Conservation (phyloP, 1,140 invertebrate species). For the Lerema accius region DNA sequence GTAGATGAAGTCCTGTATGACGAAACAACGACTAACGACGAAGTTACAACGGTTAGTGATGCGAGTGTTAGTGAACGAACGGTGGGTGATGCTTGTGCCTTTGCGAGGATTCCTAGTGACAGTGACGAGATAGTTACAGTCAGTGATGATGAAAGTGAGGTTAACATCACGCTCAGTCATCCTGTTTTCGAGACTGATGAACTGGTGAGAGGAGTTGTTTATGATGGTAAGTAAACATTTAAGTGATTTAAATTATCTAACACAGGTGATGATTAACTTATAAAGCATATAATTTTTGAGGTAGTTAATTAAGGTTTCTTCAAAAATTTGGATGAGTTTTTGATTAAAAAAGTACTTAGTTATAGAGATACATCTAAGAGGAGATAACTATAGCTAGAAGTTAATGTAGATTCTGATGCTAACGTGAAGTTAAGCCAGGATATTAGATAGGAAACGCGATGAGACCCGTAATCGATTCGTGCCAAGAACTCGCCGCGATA, state of each 20-base stretch:
- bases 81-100: conserved; percentile 65
- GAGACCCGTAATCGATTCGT: too few species aligned
- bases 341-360: too few species aligned
- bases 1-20: conserved; percentile 56
- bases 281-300: too few species aligned
- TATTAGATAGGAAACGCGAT: too few species aligned
- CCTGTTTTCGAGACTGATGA: conserved; percentile 65
- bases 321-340: too few species aligned
- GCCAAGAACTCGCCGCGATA: too few species aligned
- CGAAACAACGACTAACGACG: conserved; percentile 56
- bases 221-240: conserved; percentile 70
- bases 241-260: neutral
- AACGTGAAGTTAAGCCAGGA: too few species aligned
- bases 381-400: too few species aligned
- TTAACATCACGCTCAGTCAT: conserved; percentile 69
- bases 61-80: conserved; percentile 56
- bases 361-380: too few species aligned
- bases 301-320: too few species aligned
- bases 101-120: conserved; percentile 68
- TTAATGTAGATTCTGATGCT: too few species aligned
- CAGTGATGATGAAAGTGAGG: conserved; percentile 66
- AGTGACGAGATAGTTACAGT: conserved; percentile 68
- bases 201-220: conserved; percentile 69
- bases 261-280: neutral
- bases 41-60: conserved; percentile 60